Evolutionary conservation across 2,888 invertebrate species (phyloP).

Genomic region (Ctenicera cuprea): DNA sequence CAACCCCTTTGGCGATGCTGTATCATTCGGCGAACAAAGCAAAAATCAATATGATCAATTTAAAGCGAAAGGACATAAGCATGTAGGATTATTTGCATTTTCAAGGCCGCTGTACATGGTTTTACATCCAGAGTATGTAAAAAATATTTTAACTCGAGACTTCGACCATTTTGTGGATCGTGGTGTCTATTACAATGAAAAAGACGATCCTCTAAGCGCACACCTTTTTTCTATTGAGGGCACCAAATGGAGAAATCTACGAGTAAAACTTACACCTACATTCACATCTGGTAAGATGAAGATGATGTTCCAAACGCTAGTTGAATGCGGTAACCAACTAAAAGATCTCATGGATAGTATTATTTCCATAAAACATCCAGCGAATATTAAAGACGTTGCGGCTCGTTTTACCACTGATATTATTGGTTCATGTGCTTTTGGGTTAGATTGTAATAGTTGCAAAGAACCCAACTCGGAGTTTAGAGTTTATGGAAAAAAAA

Average conservation of each 20-base stretch:
- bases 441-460: constrained; percentile 18
- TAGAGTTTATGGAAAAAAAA: not conserved
- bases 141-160: constrained; percentile 75
- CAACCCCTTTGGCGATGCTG: constrained; percentile 10
- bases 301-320: constrained; percentile 78
- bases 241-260: constrained; percentile 76
- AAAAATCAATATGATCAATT: constrained; percentile 32
- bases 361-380: constrained; percentile 49
- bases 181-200: constrained; percentile 65
- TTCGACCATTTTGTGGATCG: constrained; percentile 78
- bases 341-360: constrained; percentile 69
- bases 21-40: not conserved
- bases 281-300: constrained; percentile 74
- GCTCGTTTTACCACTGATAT: constrained; percentile 1
- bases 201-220: constrained; percentile 75
- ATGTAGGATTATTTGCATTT: constrained; percentile 38
- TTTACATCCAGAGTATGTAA: constrained; percentile 51
- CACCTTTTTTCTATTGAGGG: constrained; percentile 75
- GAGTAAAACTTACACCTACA: constrained; percentile 78
- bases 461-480: constrained; percentile 52
- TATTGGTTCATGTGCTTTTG: not conserved
- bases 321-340: constrained; percentile 74
- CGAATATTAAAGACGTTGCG: constrained; percentile 1
- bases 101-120: constrained; percentile 39
- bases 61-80: constrained; percentile 26